Base-by-base conservation (phyloP, 2,113 vertebrate species). In the Shinisaurus crocodilurus region DNA sequence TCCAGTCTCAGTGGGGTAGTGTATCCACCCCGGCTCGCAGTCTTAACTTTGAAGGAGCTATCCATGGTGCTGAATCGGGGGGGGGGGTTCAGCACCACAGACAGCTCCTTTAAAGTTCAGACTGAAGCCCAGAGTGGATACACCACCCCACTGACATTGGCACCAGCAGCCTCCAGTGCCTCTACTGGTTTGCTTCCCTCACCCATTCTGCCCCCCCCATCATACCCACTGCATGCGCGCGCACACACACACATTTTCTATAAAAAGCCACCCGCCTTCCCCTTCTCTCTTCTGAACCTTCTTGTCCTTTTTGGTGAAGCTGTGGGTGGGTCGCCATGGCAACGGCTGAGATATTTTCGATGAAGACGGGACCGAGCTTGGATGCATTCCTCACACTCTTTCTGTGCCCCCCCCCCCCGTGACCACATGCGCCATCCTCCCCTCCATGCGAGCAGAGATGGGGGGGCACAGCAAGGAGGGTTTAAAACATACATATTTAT, bases 291-390 rank as follows among this genome's bases (percentile, higher is more conserved):
- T 63, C 50, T 63, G 79, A 82, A 89, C 12, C 88, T 43, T 23
- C 88, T 82, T 54, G 83, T 80, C 65, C 57, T 96, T 95, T 95
- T 96, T 90, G 45, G 95, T 93, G 94, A 96, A 95, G 94, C 93
- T 93, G 96, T 96, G 95, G 96, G 96, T 29, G 95, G 93, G 95
- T 96, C 93, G 82, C 95, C 93, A 96, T 96, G 95, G 94, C 92
- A 96, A 96, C 96, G 90, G 95, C 95, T 94, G 86, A 93, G 95
- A 94, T 96, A 91, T 79, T 94, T 95, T 96, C 90, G 88, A 95
- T 95, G 94, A 94, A 96, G 95, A 94, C 94, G 94, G 92, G 95
- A 95, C 95, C 95, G 94, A 96, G 95, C 93, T 95, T 67, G 89
- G 94, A 94, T 95, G 92, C 84, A 92, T 89, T 81, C 86, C 83